A percentile compares a stretch with the other conserved stretches of the same genome.
Conservation (phyloP, 2,888 invertebrate genomes). For the Lepetodrilus schrolli region DNA sequence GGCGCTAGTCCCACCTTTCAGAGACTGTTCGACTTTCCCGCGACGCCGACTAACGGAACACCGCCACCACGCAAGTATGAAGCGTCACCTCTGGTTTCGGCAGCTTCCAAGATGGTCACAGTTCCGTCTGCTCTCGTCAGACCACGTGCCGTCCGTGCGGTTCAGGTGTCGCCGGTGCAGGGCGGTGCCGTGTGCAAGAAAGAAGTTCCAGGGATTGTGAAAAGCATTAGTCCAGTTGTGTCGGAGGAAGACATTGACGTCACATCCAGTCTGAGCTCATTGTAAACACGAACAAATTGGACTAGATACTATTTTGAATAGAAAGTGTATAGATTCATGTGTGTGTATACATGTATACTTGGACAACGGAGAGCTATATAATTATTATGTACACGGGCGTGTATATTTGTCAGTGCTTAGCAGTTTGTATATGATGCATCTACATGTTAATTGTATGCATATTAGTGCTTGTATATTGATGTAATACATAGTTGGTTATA, state of each 20-base stretch:
- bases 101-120: background rate
- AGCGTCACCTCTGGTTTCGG: background rate
- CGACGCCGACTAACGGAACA: background rate
- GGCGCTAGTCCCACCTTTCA: background rate
- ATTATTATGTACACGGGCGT: too few relatives aligned
- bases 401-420: too few relatives aligned
- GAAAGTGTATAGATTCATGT: too few relatives aligned
- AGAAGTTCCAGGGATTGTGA: background rate
- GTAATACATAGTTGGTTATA: too few relatives aligned
- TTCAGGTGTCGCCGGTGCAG: background rate
- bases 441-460: too few relatives aligned
- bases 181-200: background rate
- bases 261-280: background rate
- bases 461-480: too few relatives aligned
- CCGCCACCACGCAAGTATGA: background rate
- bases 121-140: background rate
- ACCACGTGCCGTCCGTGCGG: background rate
- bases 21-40: background rate
- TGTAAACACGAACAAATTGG: too few relatives aligned
- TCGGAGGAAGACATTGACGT: slow-evolving; percentile 17
- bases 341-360: too few relatives aligned
- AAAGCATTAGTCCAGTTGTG: background rate
- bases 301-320: too few relatives aligned
- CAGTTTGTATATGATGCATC: too few relatives aligned
- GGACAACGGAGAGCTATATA: too few relatives aligned